These are phyloP conservation scores for Gobiocypris rarus DNA, from an alignment of 2,113 vertebrate genomes.

Conservation along the genomic window DNA sequence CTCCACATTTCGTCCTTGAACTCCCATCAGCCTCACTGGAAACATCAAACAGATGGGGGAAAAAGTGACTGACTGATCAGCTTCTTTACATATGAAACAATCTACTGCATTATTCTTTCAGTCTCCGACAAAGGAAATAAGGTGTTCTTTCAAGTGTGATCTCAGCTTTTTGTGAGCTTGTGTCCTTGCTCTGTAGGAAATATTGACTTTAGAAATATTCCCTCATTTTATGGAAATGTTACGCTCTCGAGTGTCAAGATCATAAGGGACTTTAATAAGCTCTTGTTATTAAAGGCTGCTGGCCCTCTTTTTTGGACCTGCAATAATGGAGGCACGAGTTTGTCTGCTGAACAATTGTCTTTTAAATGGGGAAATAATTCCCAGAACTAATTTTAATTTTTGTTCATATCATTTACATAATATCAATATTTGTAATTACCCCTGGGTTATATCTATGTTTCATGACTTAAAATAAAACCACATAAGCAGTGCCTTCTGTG, in stretches of 20 bases:
- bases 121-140: constrained; percentile 62
- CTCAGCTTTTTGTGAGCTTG: constrained; percentile 2
- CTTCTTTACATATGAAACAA: constrained; percentile 55
- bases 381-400: background rate
- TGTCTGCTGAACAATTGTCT: constrained; percentile 7
- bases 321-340: background rate
- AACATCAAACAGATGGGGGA: constrained; percentile 62
- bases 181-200: constrained; percentile 68
- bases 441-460: constrained; percentile 7
- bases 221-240: constrained; percentile 34
- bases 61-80: constrained; percentile 25
- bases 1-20: constrained; percentile 65
- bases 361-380: constrained; percentile 33
- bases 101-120: constrained; percentile 63
- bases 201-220: constrained; percentile 50
- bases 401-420: constrained; percentile 30
- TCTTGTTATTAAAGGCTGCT: constrained; percentile 42
- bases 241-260: constrained; percentile 34
- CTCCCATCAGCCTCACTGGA: constrained; percentile 57
- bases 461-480: constrained; percentile 55
- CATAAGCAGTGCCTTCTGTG: constrained; percentile 51
- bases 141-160: constrained; percentile 44
- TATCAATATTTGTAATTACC: constrained; percentile 29
- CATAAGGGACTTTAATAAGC: constrained; percentile 44
- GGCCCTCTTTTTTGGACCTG: constrained; percentile 22